A percentile compares a stretch with the other conserved stretches of the same genome.
phyloP scores from a whole-genome alignment of 2,113 vertebrate genomes.

The Oreochromis niloticus region DNA sequence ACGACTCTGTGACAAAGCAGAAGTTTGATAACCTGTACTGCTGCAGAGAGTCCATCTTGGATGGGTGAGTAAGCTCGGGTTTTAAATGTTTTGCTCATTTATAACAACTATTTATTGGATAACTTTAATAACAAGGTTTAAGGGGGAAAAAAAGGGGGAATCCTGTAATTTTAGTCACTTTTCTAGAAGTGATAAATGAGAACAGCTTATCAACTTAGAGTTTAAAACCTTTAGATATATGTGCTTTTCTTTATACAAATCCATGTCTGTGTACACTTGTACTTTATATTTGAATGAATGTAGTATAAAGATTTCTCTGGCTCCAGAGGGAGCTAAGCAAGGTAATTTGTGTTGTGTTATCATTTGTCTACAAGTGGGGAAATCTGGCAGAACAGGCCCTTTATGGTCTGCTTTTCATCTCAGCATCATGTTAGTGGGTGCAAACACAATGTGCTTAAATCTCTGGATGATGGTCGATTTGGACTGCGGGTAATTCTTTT shows the following conservation, averaged over 20 bases:
- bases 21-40: conserved; percentile 99
- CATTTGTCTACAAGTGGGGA: neutral
- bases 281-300: neutral
- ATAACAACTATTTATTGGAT: neutral
- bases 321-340: neutral
- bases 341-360: neutral
- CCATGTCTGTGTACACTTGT: neutral
- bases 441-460: neutral
- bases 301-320: neutral
- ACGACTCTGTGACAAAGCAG: conserved; percentile 98
- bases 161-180: neutral
- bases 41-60: conserved; percentile 96
- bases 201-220: neutral
- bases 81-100: neutral
- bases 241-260: neutral
- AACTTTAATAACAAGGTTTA: neutral
- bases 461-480: neutral
- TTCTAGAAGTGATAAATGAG: neutral
- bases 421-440: neutral
- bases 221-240: neutral
- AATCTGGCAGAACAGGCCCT: neutral
- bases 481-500: neutral
- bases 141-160: no score
- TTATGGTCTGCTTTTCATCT: neutral
- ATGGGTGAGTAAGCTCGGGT: conserved; percentile 79